phyloP scores from a whole-genome alignment of 1,140 invertebrate genomes.

The Eufriesea mexicana region DNA sequence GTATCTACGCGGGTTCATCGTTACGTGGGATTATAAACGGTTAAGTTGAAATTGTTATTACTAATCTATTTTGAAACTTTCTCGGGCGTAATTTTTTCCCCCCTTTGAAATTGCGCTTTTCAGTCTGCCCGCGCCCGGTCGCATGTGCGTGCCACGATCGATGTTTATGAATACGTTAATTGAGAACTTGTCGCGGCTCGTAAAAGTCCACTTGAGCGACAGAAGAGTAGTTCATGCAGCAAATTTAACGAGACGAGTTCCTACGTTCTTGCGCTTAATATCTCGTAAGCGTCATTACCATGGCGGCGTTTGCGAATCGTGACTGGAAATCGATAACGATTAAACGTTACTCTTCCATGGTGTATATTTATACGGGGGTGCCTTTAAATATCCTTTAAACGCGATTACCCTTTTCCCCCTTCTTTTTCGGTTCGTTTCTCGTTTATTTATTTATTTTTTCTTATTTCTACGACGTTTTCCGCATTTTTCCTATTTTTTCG shows the following conservation, averaged over 20 bases:
- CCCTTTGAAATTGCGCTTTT: background rate
- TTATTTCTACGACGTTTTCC: background rate
- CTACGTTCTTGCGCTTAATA: background rate
- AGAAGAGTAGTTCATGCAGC: background rate
- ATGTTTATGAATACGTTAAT: conserved; percentile 27
- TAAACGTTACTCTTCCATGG: background rate
- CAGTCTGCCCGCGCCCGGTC: background rate
- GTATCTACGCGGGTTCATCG: background rate
- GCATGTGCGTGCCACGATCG: background rate
- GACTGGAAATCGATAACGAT: conserved; percentile 21
- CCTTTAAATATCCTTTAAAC: conserved; percentile 16
- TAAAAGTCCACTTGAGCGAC: conserved; percentile 25
- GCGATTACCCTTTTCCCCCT: background rate
- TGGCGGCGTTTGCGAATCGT: background rate
- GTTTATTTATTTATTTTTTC: background rate
- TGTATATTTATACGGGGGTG: no score
- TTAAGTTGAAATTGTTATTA: background rate
- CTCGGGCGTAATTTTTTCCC: background rate
- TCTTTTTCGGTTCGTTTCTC: background rate
- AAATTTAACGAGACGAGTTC: conserved; percentile 14
- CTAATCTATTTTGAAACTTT: background rate
- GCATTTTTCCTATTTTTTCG: background rate
- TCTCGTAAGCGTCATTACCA: background rate
- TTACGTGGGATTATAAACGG: background rate
- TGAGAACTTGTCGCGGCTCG: conserved; percentile 16